Conservation (phyloP, 2,888 invertebrate species). For the Oxyteleia sp. region DNA sequence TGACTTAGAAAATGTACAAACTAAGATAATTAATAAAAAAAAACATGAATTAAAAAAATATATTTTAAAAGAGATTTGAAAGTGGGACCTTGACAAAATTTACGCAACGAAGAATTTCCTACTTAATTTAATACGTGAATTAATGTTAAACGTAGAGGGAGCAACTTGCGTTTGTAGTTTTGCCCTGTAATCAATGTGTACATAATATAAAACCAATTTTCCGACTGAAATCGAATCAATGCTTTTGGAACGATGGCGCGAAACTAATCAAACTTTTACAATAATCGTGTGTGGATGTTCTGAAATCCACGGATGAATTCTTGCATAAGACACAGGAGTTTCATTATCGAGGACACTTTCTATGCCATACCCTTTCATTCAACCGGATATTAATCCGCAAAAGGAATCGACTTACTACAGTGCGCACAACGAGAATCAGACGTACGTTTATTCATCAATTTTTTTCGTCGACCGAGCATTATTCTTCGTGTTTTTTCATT, state of each 20-base stretch:
- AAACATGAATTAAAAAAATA: too few relatives aligned
- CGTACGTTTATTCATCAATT: slow-evolving; percentile 42
- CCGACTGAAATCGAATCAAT: neutral
- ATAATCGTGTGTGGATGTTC: slow-evolving; percentile 2
- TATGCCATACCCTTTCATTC: slow-evolving; percentile 50
- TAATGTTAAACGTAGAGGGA: too few relatives aligned
- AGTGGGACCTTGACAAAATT: too few relatives aligned
- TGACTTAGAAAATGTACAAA: too few relatives aligned
- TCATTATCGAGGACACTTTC: slow-evolving; percentile 74
- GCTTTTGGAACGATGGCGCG: neutral
- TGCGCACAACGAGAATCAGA: slow-evolving; percentile 11
- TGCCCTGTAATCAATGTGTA: neutral
- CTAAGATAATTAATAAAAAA: too few relatives aligned
- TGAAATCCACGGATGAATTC: slow-evolving; percentile 32
- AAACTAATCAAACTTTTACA: slow-evolving; percentile 54
- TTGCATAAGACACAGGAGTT: slow-evolving; percentile 59
- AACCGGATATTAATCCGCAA: slow-evolving; percentile 70
- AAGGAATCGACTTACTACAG: slow-evolving; percentile 55
- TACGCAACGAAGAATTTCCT: too few relatives aligned
- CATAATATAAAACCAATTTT: slow-evolving; percentile 3
- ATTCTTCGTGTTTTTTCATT: slow-evolving; percentile 8
- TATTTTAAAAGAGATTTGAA: too few relatives aligned
- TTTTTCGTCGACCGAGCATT: slow-evolving; percentile 11
- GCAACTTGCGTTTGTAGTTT: neutral
- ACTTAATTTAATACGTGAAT: too few relatives aligned